Conservation (phyloP, 2,888 invertebrate genomes). For the Embidobia sp. region DNA sequence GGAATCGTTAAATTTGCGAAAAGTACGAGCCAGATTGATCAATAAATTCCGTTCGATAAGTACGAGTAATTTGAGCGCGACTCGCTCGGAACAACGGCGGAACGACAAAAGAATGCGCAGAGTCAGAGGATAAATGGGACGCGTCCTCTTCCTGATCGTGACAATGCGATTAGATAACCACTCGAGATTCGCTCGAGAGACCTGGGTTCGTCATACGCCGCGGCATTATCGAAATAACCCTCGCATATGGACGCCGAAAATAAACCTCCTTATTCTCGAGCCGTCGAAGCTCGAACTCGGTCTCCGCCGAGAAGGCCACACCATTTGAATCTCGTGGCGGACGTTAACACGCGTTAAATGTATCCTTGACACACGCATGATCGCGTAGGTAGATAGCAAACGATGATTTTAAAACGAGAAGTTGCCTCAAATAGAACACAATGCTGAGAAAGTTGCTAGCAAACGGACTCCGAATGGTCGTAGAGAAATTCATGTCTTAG, state of each 20-base stretch:
- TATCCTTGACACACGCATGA: slow-evolving; percentile 50
- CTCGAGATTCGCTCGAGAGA: slow-evolving; percentile 63
- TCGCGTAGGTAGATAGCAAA: slow-evolving; percentile 48
- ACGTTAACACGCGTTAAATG: slow-evolving; percentile 53
- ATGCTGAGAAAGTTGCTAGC: not conserved
- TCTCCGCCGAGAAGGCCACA: slow-evolving; percentile 43
- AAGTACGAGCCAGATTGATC: not conserved
- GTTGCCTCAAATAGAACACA: slow-evolving; percentile 5
- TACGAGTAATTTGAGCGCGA: not conserved
- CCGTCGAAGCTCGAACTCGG: slow-evolving; percentile 72
- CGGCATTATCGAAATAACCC: slow-evolving; percentile 78
- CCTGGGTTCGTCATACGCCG: slow-evolving; percentile 60
- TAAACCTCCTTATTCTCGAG: slow-evolving; percentile 80
- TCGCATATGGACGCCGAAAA: slow-evolving; percentile 81
- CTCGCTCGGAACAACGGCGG: too few species aligned
- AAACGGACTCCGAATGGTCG: too few species aligned
- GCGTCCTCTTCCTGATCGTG: slow-evolving; percentile 11
- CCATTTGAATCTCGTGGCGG: slow-evolving; percentile 39
- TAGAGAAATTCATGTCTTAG: too few species aligned
- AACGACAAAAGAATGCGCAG: not conserved
- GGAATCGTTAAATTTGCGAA: not conserved
- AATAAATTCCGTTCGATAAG: slow-evolving; percentile 15
- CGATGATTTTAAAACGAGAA: slow-evolving; percentile 18
- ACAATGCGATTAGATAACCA: slow-evolving; percentile 36
- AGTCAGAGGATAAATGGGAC: not conserved